Conservation (phyloP, 1,140 invertebrate genomes). For the Drosophila kepulauana region DNA sequence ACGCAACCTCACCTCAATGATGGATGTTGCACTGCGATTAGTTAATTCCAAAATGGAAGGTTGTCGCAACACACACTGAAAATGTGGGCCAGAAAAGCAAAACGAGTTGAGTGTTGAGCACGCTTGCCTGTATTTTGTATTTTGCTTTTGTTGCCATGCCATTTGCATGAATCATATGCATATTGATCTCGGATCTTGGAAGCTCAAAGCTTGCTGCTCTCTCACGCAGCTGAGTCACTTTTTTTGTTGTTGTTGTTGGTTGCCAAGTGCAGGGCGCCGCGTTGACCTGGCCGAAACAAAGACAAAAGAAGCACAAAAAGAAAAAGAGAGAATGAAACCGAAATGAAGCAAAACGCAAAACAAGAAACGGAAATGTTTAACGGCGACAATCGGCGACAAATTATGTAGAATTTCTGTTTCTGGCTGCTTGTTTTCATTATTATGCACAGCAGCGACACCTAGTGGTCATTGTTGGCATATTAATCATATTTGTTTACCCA, state of each 20-base stretch:
- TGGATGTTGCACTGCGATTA: conserved; percentile 40
- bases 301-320: no score
- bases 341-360: background rate
- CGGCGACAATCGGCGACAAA: background rate
- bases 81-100: conserved; percentile 19
- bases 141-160: conserved; percentile 42
- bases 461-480: conserved; percentile 25
- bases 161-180: conserved; percentile 67
- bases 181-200: conserved; percentile 34
- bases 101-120: conserved; percentile 3
- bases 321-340: background rate
- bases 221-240: background rate
- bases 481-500: conserved; percentile 27
- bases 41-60: conserved; percentile 25
- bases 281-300: no score
- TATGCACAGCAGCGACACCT: conserved; percentile 40
- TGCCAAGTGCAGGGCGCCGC: conserved; percentile 30
- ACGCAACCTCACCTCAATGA: conserved; percentile 10
- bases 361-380: conserved; percentile 48
- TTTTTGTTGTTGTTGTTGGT: conserved; percentile 12
- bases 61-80: background rate
- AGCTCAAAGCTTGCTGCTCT: background rate
- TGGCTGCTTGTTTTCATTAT: conserved; percentile 7
- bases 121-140: background rate
- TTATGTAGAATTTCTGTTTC: conserved; percentile 5